Conservation (phyloP, 2,888 invertebrate genomes). For the Agrochola macilenta region DNA sequence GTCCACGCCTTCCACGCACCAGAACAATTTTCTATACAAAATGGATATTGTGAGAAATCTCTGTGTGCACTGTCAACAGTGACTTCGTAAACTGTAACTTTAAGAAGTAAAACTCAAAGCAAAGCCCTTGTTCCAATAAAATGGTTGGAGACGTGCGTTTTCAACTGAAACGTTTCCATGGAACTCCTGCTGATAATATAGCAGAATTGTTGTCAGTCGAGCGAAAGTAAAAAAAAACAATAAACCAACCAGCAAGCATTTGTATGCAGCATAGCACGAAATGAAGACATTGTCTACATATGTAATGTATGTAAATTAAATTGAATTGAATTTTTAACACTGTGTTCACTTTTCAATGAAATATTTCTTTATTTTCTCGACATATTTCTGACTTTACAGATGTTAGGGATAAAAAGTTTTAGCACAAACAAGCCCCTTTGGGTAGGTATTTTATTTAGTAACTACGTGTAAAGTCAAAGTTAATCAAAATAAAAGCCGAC, state of each 20-base stretch:
- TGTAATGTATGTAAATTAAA: slow-evolving; percentile 48
- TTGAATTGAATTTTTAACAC: slow-evolving; percentile 52
- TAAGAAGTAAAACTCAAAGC: slow-evolving; percentile 17
- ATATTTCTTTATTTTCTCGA: slow-evolving; percentile 31
- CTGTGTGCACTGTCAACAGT: not conserved
- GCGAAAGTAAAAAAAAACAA: not conserved
- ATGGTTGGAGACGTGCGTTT: slow-evolving; percentile 12
- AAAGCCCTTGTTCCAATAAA: slow-evolving; percentile 14
- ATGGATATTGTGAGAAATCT: not conserved
- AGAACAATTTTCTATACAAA: not conserved
- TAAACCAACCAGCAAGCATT: slow-evolving; percentile 35
- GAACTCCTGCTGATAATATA: not conserved
- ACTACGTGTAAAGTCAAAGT: slow-evolving; percentile 32
- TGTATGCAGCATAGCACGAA: slow-evolving; percentile 41
- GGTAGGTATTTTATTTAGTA: slow-evolving; percentile 35
- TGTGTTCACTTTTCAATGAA: slow-evolving; percentile 34
- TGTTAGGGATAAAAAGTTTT: slow-evolving; percentile 15
- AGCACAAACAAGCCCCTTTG: not conserved
- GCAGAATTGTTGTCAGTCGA: not conserved
- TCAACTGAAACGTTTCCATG: not conserved
- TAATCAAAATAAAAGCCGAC: slow-evolving; percentile 48
- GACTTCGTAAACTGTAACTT: not conserved
- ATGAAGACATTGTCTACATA: slow-evolving; percentile 37
- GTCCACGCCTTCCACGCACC: not conserved
- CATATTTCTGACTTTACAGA: slow-evolving; percentile 21